Conservation (phyloP, 2,888 invertebrate species). For the Helobdella robusta region DNA sequence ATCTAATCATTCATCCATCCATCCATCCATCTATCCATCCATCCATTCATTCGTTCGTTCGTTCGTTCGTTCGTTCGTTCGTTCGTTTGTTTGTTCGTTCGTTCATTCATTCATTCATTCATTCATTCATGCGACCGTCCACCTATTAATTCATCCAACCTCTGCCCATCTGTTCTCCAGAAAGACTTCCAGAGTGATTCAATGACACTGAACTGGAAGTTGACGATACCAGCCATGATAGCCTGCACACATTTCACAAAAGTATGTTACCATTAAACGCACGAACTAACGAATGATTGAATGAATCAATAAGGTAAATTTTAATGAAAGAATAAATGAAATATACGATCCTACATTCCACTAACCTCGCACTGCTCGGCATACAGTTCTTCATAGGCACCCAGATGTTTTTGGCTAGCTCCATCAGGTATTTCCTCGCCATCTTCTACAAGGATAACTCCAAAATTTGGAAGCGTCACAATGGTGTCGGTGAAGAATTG, state of each 20-base stretch:
- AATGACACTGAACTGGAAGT: slow-evolving; percentile 20
- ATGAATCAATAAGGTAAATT: not conserved
- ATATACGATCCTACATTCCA: not conserved
- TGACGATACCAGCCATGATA: slow-evolving; percentile 12
- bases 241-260: slow-evolving; percentile 15
- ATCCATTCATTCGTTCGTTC: no score
- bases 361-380: slow-evolving; percentile 27
- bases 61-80: no score
- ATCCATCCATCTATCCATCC: no score
- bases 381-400: slow-evolving; percentile 24
- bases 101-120: no score
- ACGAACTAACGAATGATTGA: no score
- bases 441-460: not conserved
- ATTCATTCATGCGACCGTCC: no score
- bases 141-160: not conserved
- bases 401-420: slow-evolving; percentile 13
- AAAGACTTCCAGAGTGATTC: slow-evolving; percentile 24
- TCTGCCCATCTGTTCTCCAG: slow-evolving; percentile 24
- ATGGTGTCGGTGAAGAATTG: not conserved
- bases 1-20: no score
- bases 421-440: slow-evolving; percentile 20
- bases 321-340: not conserved
- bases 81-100: no score
- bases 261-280: not conserved
- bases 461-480: slow-evolving; percentile 14